phyloP scores from a whole-genome alignment of 2,888 invertebrate genomes.

The Eupithecia insigniata region DNA sequence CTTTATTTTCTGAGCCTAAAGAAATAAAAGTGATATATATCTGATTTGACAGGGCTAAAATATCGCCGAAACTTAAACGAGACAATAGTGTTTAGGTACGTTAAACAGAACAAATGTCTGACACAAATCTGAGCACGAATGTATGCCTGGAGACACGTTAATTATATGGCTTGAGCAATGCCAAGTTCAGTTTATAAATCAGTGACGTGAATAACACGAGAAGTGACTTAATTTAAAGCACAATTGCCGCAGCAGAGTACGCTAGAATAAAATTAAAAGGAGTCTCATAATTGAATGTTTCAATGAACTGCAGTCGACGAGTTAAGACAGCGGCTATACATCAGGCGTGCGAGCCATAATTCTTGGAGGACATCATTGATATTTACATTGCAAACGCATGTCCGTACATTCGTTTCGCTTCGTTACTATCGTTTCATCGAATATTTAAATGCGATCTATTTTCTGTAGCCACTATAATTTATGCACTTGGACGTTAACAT shows the following conservation, averaged over 20 bases:
- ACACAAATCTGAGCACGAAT: constrained; percentile 45
- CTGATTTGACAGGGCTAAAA: neutral
- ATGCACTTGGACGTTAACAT: neutral
- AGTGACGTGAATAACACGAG: constrained; percentile 43
- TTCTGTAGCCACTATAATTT: neutral
- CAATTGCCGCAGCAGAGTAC: constrained; percentile 38
- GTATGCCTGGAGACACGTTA: constrained; percentile 47
- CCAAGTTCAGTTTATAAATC: constrained; percentile 57
- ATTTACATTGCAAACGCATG: constrained; percentile 40
- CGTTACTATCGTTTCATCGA: constrained; percentile 2
- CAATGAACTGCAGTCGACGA: constrained; percentile 59
- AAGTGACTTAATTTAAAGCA: constrained; percentile 44
- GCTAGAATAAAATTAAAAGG: constrained; percentile 44
- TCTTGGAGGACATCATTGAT: constrained; percentile 43
- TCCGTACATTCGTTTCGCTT: constrained; percentile 13
- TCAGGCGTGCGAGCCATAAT: constrained; percentile 58
- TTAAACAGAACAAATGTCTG: constrained; percentile 42
- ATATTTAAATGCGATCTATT: constrained; percentile 6
- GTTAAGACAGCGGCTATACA: constrained; percentile 59
- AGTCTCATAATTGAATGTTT: constrained; percentile 62
- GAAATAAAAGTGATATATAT: neutral
- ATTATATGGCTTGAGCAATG: constrained; percentile 60
- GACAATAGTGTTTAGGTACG: neutral
- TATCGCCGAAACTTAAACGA: neutral
- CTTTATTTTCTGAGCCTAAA: neutral